Percentiles rank a stretch among this genome's conserved stretches.
Conservation (phyloP, 23 tunicate species). For the Ciona savignyi region DNA sequence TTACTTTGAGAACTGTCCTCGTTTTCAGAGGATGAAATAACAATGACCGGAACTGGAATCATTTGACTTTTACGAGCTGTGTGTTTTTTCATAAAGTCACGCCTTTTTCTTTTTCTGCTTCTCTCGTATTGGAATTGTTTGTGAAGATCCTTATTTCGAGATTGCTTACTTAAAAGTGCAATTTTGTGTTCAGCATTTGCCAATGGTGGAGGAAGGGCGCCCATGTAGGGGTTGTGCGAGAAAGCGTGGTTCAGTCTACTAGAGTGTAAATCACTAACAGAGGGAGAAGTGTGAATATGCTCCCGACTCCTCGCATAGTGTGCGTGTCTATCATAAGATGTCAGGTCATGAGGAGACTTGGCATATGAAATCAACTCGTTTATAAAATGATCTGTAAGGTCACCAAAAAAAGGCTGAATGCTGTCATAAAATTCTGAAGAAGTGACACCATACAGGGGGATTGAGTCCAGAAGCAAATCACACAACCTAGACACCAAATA, state of each 20-base stretch:
- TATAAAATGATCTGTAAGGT: constrained; percentile 68
- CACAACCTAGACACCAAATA: constrained; percentile 38
- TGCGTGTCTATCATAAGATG: constrained; percentile 48
- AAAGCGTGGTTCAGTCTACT: neutral
- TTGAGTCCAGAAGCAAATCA: constrained; percentile 35
- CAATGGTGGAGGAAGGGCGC: neutral
- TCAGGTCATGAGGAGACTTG: constrained; percentile 49
- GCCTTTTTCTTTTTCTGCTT: neutral
- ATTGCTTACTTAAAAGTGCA: neutral
- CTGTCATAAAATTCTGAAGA: constrained; percentile 42
- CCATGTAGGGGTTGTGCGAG: constrained; percentile 38
- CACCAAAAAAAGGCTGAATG: constrained; percentile 41
- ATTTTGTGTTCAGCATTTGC: neutral
- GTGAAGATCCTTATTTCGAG: neutral
- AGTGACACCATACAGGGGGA: constrained; percentile 39
- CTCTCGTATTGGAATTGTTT: too few species aligned
- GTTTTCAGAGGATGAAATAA: neutral
- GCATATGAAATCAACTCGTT: constrained; percentile 74
- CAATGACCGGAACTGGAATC: neutral
- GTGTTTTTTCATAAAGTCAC: neutral
- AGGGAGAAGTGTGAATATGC: neutral
- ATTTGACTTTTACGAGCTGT: neutral
- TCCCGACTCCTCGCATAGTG: neutral
- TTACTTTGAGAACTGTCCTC: neutral
- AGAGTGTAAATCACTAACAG: neutral